A percentile compares a stretch with the other conserved stretches of the same genome.
Conservation (phyloP, 1,140 invertebrate species). For the Tyrophagus putrescentiae region DNA sequence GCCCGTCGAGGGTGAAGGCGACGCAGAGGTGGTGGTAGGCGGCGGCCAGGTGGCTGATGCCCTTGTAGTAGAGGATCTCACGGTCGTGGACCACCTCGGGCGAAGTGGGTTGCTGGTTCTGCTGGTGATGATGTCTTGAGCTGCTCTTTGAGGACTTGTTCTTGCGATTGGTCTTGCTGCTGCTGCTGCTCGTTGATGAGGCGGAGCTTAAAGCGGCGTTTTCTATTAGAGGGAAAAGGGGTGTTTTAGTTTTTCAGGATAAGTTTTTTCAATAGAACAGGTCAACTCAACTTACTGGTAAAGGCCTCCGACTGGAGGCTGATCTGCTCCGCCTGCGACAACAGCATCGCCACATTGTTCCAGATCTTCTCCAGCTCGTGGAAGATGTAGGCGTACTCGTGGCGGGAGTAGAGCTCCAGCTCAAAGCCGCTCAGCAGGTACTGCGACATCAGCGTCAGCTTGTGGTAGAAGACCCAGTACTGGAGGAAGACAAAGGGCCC, state of each 20-base stretch:
- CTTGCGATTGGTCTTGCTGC: conserved; percentile 35
- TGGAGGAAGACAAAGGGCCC: conserved; percentile 66
- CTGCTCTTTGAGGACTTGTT: conserved; percentile 39
- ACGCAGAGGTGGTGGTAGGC: conserved; percentile 72
- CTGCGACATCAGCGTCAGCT: conserved; percentile 85
- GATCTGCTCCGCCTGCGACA: conserved; percentile 71
- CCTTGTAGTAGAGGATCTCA: conserved; percentile 72
- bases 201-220: not conserved
- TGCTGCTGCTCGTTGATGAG: conserved; percentile 23
- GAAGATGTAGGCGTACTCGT: conserved; percentile 89
- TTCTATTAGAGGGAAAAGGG: conserved; percentile 1
- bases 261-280: not conserved
- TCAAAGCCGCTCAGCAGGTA: conserved; percentile 88
- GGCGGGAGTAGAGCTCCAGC: conserved; percentile 82
- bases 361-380: conserved; percentile 93
- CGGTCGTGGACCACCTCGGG: too few relatives aligned
- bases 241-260: not conserved
- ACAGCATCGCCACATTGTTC: conserved; percentile 75
- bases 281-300: conserved; percentile 28
- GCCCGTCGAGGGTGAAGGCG: conserved; percentile 48
- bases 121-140: too few relatives aligned
- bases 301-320: conserved; percentile 55
- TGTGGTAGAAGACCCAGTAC: conserved; percentile 80
- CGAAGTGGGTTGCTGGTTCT: conserved; percentile 47
- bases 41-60: conserved; percentile 79